Conservation (phyloP, 2,888 invertebrate genomes). For the Eupithecia exiguata region DNA sequence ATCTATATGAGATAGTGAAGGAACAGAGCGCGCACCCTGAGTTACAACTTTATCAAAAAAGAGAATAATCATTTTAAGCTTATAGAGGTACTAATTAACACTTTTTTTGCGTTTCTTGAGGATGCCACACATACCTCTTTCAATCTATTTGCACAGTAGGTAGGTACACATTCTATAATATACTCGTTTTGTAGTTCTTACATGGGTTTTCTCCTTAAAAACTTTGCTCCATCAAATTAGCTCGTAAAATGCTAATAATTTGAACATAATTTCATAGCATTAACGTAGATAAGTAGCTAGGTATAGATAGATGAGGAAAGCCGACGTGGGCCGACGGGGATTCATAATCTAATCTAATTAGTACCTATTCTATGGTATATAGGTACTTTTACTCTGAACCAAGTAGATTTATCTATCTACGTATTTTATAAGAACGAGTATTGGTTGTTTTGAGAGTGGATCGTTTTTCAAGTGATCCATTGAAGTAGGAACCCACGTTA, state of each 20-base stretch:
- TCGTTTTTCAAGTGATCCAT: not conserved
- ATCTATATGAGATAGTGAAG: not conserved
- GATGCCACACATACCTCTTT: too few species aligned
- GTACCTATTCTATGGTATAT: not conserved
- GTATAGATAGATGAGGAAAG: not conserved
- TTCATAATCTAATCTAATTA: slow-evolving; percentile 6
- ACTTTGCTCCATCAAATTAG: not conserved
- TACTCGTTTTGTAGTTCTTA: too few species aligned
- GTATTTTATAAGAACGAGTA: not conserved
- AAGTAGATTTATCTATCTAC: not conserved
- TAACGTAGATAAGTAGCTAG: not conserved
- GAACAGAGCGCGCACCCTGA: too few species aligned
- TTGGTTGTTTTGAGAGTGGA: not conserved
- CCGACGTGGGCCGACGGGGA: not conserved
- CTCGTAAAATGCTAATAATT: not conserved
- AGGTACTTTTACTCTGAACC: not conserved
- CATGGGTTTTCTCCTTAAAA: not conserved
- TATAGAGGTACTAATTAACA: too few species aligned
- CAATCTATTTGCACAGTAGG: too few species aligned
- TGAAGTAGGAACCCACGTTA: too few species aligned
- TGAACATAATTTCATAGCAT: not conserved
- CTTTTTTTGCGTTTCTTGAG: too few species aligned
- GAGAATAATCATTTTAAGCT: too few species aligned
- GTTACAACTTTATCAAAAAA: too few species aligned
- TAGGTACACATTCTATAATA: not conserved